These are phyloP conservation scores for Gerris buenoi DNA, from an alignment of 1,140 invertebrate species.

Conservation along the genomic window DNA sequence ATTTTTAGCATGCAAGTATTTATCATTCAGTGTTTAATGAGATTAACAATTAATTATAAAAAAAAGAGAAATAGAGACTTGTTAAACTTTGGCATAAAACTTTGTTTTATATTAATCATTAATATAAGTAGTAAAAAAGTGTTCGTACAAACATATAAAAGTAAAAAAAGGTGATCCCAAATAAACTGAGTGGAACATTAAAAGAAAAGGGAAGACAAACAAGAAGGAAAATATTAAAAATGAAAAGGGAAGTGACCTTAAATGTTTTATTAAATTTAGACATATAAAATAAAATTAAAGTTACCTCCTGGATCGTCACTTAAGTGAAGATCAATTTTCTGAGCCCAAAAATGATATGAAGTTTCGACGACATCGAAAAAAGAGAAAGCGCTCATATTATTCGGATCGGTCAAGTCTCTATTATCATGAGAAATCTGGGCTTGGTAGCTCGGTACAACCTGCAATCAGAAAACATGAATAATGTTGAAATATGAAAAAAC, in stretches of 20 bases:
- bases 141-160: too few relatives aligned
- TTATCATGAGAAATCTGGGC: constrained; percentile 54
- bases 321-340: constrained; percentile 88
- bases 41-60: too few relatives aligned
- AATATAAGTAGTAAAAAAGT: too few relatives aligned
- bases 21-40: too few relatives aligned
- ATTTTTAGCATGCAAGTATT: too few relatives aligned
- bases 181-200: too few relatives aligned
- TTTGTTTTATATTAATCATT: too few relatives aligned
- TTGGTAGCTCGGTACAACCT: constrained; percentile 65
- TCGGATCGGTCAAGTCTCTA: constrained; percentile 22
- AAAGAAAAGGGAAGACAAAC: constrained; percentile 3
- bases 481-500: constrained; percentile 7
- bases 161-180: too few relatives aligned
- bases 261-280: too few relatives aligned
- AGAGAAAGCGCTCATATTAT: constrained; percentile 55
- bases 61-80: too few relatives aligned
- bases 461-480: constrained; percentile 16
- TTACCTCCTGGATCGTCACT: constrained; percentile 86
- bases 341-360: constrained; percentile 89
- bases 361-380: constrained; percentile 91
- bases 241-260: background rate
- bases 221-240: constrained; percentile 3
- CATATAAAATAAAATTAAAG: too few relatives aligned
- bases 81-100: too few relatives aligned